phyloP scores from a whole-genome alignment of 1,140 invertebrate species.

The Pristionchus pacificus region DNA sequence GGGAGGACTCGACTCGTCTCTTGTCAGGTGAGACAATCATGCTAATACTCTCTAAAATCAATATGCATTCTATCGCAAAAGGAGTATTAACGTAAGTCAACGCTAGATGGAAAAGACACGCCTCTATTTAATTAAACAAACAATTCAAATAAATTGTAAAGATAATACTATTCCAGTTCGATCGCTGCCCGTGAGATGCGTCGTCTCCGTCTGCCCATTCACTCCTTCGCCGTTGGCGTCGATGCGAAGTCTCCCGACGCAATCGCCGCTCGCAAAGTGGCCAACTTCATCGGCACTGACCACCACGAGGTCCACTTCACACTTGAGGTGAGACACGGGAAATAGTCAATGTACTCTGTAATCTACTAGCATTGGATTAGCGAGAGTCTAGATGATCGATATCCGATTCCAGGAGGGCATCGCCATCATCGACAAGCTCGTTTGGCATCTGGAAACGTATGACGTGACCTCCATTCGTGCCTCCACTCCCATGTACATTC shows the following conservation, averaged over 20 bases:
- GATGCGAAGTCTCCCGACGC: constrained; percentile 51
- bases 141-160: too few species aligned
- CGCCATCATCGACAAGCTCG: constrained; percentile 41
- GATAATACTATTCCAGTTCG: constrained; percentile 42
- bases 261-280: constrained; percentile 50
- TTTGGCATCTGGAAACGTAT: constrained; percentile 56
- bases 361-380: too few species aligned
- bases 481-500: constrained; percentile 56
- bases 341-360: neutral
- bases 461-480: constrained; percentile 55
- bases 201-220: constrained; percentile 34
- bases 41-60: neutral
- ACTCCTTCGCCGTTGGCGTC: constrained; percentile 54
- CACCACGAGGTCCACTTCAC: constrained; percentile 55
- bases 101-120: too few species aligned
- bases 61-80: too few species aligned
- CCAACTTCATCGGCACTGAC: constrained; percentile 49
- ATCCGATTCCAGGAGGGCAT: constrained; percentile 55
- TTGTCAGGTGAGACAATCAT: constrained; percentile 40
- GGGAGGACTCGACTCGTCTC: constrained; percentile 54
- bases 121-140: too few species aligned
- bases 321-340: constrained; percentile 36
- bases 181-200: constrained; percentile 51
- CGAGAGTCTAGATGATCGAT: too few species aligned
- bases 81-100: too few species aligned